Base-by-base conservation (phyloP, 2,113 vertebrate species). In the Gopherus evgoodei region DNA sequence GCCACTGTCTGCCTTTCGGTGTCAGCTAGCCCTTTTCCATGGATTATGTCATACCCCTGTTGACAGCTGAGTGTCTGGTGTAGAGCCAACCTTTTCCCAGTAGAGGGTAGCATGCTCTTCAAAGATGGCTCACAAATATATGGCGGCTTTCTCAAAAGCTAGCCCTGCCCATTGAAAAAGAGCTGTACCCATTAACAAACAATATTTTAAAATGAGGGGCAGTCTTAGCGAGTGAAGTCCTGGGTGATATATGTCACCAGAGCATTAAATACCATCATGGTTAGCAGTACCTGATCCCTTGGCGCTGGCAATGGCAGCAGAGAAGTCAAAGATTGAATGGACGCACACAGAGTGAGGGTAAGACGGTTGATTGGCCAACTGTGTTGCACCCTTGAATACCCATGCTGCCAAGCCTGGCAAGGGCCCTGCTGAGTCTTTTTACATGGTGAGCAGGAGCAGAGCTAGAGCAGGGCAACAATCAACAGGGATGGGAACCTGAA, bases 91-190 rank as follows among this genome's bases (percentile, higher is more conserved):
- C 65, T 82, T 1, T 91, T 76, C 93, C 93, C 97, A 8, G 2
- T 88, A 96, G 97, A 95, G 95, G 97, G 97, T 95, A 97, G 91
- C 80, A 53, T 54, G 19, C 31, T 62, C 52, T 81, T 49, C 31
- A 81, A 52, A 50, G 49, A 52, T 54, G 69, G 19, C 79, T 53
- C 29, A 21, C 83, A 24, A 57, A 10, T 19, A 83, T 3, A 0
- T 53, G 11, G 29, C 2, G 3, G 72, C 22, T 25, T 44, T 78
- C 75, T 78, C 72, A 44, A 42, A 44, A 78, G 75, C 42, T 78
- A 47, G 12, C 42, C 6, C 13, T 78, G 25, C 25, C 44, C 24
- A 44, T 47, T 78, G 42, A 78, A 72, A 38, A 38, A 72, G 65
- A 17, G 19, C n/a, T 38, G 31, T 69, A 22, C 35, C 65, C n/a